Conservation (phyloP, 30 jellyfish, hydroid and myxozoan genomes). For the Rhopilema esculentum region DNA sequence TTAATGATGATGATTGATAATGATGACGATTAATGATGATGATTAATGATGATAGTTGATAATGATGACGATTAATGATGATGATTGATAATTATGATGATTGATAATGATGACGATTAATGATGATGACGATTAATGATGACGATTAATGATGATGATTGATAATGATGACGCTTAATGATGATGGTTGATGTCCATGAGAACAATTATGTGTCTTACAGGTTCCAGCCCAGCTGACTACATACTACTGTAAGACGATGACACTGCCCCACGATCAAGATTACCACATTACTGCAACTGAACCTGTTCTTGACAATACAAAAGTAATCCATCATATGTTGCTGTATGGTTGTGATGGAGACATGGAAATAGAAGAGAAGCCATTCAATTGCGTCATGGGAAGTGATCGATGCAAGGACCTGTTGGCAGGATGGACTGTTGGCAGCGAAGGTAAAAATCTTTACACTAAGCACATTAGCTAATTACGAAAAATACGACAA, state of each 20-base stretch:
- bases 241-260: slow-evolving; percentile 58
- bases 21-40: too few species aligned
- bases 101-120: too few species aligned
- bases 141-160: too few species aligned
- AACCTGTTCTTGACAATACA: slow-evolving; percentile 62
- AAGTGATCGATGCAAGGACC: slow-evolving; percentile 45
- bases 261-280: slow-evolving; percentile 65
- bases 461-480: neutral
- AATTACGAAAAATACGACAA: too few species aligned
- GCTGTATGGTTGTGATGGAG: slow-evolving; percentile 55
- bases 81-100: too few species aligned
- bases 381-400: slow-evolving; percentile 70
- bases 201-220: neutral
- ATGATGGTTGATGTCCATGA: too few species aligned
- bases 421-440: slow-evolving; percentile 67
- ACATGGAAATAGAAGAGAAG: slow-evolving; percentile 26
- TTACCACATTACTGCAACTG: slow-evolving; percentile 67
- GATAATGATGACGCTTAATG: too few species aligned
- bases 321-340: slow-evolving; percentile 76
- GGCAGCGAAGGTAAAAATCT: slow-evolving; percentile 61
- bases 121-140: too few species aligned
- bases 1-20: too few species aligned
- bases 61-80: too few species aligned
- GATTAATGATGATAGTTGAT: too few species aligned
- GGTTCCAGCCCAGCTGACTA: slow-evolving; percentile 66